Base-by-base conservation (phyloP, 2,113 vertebrate genomes). In the Tapirus terrestris region DNA sequence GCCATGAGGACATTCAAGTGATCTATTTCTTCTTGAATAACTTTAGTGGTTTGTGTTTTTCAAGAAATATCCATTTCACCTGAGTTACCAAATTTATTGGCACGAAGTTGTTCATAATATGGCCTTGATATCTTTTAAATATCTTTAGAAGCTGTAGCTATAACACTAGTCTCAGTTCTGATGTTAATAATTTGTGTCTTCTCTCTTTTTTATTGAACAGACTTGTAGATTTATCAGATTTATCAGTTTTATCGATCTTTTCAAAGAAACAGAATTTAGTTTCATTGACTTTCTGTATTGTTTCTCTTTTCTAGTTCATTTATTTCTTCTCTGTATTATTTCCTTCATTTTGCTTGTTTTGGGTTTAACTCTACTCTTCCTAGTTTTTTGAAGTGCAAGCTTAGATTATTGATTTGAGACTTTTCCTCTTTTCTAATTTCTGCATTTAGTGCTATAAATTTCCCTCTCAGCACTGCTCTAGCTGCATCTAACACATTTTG, bases 261-360 rank as follows among this genome's bases (percentile, higher is more conserved):
- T 80, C 29, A 79, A 36, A 63, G 67, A 43, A 79, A 61, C 8
- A 27, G 36, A 29, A 25, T 81, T 89, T 65, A 39, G 45, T 77
- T 86, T 86, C 8, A 75, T 73, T 65, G 56, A 56, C 65, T 39
- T 94, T 87, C 16, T 53, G 17, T 60, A 36, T 16, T 61, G 4
- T 17, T 70, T 70, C 4, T 67, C 31, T 58, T 36, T 51, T 60
- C 53, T 63, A 33, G 53, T 48, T 65, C 6, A n/a, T 84, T 84
- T 60, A 70, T 84, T 93, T 72, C 13, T 94, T 68, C 20, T 75
- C 56, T 81, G 86, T 77, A 77, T 89, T 70, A 60, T 68, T 87
- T 87, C 11, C n/a, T 63, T 92, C 17, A 29, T 79, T 95, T 91
- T 84, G 23, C 25, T 68, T 58, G 13, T 60, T 90, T 63, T 36